A percentile compares a stretch with the other conserved stretches of the same genome.
Conservation (phyloP, 2,888 invertebrate genomes). For the Tipula vernalis region DNA sequence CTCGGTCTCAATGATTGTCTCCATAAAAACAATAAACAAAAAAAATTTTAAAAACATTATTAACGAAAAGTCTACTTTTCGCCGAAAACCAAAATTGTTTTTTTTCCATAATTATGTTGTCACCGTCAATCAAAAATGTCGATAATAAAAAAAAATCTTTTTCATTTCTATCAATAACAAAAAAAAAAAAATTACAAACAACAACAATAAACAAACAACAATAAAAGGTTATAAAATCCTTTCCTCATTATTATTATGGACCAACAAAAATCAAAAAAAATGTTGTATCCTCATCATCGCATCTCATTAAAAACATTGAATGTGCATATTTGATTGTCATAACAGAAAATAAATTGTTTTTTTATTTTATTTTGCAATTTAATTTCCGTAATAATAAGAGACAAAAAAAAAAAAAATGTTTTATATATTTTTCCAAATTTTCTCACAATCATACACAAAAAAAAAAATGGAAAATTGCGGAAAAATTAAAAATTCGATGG, state of each 20-base stretch:
- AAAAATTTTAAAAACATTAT: neutral
- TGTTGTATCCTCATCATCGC: conserved; percentile 4
- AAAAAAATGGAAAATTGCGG: conserved; percentile 7
- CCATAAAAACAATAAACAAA: neutral
- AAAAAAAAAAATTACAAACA: neutral
- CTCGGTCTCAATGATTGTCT: neutral
- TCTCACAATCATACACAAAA: neutral
- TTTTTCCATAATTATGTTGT: neutral
- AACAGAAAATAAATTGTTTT: conserved; percentile 4
- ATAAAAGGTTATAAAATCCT: neutral
- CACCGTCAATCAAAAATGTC: neutral
- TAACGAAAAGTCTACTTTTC: neutral
- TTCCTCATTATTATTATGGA: neutral
- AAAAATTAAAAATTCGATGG: conserved; percentile 7
- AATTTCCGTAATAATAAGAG: neutral
- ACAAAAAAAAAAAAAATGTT: neutral
- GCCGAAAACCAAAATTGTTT: neutral
- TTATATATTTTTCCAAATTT: neutral
- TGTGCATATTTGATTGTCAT: conserved; percentile 4
- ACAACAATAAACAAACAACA: neutral
- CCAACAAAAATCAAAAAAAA: neutral
- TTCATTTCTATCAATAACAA: neutral
- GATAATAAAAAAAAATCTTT: neutral
- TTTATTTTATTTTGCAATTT: neutral
- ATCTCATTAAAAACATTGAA: neutral